Conservation (phyloP, 2,888 invertebrate species). For the Drosophila leonis region DNA sequence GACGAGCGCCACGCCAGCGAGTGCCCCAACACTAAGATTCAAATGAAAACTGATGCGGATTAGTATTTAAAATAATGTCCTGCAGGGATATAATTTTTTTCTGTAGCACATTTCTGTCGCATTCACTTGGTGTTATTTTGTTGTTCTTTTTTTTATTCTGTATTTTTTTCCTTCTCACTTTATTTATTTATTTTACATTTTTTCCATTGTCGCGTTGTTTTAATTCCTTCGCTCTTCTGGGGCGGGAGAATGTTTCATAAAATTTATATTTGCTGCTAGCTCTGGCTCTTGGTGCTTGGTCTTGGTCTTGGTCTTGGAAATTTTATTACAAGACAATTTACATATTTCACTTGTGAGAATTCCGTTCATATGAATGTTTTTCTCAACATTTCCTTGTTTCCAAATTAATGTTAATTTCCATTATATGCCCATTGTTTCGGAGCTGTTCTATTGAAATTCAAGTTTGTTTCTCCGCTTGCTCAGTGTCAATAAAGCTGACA, state of each 20-base stretch:
- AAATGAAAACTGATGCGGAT: conserved; percentile 85
- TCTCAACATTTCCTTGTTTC: conserved; percentile 30
- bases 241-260: conserved; percentile 75
- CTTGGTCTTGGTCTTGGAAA: conserved; percentile 56
- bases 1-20: conserved; percentile 10
- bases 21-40: conserved; percentile 64
- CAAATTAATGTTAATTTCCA: conserved; percentile 82
- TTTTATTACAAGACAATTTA: conserved; percentile 83
- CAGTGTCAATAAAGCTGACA: conserved; percentile 30
- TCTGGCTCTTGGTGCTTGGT: conserved; percentile 6
- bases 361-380: conserved; percentile 67
- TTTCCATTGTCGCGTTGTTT: conserved; percentile 61
- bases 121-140: conserved; percentile 54
- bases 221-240: conserved; percentile 50
- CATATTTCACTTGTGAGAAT: conserved; percentile 83
- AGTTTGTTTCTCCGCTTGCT: conserved; percentile 43
- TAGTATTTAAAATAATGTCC: conserved; percentile 85
- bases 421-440: conserved; percentile 65
- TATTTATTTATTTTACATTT: conserved; percentile 71
- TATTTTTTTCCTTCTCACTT: conserved; percentile 46
- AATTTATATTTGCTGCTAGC: conserved; percentile 78
- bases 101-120: conserved; percentile 53
- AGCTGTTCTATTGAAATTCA: conserved; percentile 67
- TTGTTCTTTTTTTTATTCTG: conserved; percentile 35
- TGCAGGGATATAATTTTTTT: conserved; percentile 84